Evolutionary conservation across 37 sponge, comb jelly and placozoan genomes (phyloP).

Genomic region (Corticium candelabrum): DNA sequence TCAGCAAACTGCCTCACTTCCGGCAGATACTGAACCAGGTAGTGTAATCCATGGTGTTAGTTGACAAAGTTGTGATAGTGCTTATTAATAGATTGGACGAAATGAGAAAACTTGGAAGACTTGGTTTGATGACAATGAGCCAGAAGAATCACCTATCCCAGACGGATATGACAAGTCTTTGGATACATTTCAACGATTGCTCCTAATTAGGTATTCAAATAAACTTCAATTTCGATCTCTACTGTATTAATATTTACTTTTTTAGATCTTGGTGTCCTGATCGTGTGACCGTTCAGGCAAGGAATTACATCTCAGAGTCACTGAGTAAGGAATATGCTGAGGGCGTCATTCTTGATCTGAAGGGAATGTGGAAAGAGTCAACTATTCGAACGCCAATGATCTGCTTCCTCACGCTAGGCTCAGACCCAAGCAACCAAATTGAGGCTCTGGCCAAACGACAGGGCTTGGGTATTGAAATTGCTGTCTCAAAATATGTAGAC

Average conservation of each 20-base stretch:
- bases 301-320: constrained; percentile 82
- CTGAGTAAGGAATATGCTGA: constrained; percentile 90
- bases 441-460: constrained; percentile 79
- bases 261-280: constrained; percentile 99
- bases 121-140: constrained; percentile 98
- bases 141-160: constrained; percentile 90
- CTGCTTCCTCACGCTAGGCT: constrained; percentile 96
- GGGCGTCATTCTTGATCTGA: constrained; percentile 89
- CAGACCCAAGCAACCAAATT: constrained; percentile 90
- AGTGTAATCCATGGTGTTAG: neutral
- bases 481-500: neutral
- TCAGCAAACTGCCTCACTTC: constrained; percentile 84
- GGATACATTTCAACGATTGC: constrained; percentile 67
- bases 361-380: constrained; percentile 83
- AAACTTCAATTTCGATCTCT: constrained; percentile 5
- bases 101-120: constrained; percentile 86
- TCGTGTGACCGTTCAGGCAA: constrained; percentile 87
- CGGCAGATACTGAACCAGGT: constrained; percentile 89
- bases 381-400: constrained; percentile 70
- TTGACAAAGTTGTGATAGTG: neutral
- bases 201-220: constrained; percentile 90
- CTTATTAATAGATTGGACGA: constrained; percentile 45
- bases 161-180: constrained; percentile 89
- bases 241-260: constrained; percentile 32
- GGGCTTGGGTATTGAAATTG: constrained; percentile 25